Base-by-base conservation (phyloP, 2,888 invertebrate species). In the Scrobipalpa atriplicella region DNA sequence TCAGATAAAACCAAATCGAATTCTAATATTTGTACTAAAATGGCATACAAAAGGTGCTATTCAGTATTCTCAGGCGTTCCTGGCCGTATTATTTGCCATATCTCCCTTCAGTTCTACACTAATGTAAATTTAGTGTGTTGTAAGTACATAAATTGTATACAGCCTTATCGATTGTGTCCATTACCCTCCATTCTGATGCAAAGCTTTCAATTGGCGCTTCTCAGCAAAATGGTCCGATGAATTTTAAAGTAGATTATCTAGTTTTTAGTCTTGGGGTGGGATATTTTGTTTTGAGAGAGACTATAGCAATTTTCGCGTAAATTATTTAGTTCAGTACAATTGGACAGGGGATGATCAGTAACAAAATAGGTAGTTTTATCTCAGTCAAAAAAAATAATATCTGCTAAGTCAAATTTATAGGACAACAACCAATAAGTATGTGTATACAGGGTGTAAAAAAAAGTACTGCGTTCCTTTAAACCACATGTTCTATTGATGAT, bases 201-300 rank as follows among this genome's bases (percentile, higher is more conserved):
- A 19, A 18, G 38, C 38, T 29, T 51, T 65, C 65, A 60, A 65
- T 65, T 60, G 60, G 65, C 61, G 65, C 61, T 61, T 61, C 64
- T 38, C 38, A 18, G 47, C 58, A 51, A 56, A 61, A 61, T 61
- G 63, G 63, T 39, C 41, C 51, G 58, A 61, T 60, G 58, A 65
- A 65, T 65, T 47, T 47, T 51, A 61, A 65, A 51, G 19, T 51
- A 65, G 63, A 63, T 63, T 63, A 36, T 62, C 43, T 19, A 41
- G 19, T 41, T 62, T n/a, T 5, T 41, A 21, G 19, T 19, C n/a
- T 41, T 41, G 62, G 62, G 19, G 21, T 62, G 6, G 10, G n/a
- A 36, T 29, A 29, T 16, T 36, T 1, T 58, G 58, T 9, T 58
- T 0, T 58, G 38, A 38, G 36, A 58, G 0, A n/a, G n/a, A 58